Conservation (phyloP, 2,888 invertebrate species). For the Brassicogethes aeneus region DNA sequence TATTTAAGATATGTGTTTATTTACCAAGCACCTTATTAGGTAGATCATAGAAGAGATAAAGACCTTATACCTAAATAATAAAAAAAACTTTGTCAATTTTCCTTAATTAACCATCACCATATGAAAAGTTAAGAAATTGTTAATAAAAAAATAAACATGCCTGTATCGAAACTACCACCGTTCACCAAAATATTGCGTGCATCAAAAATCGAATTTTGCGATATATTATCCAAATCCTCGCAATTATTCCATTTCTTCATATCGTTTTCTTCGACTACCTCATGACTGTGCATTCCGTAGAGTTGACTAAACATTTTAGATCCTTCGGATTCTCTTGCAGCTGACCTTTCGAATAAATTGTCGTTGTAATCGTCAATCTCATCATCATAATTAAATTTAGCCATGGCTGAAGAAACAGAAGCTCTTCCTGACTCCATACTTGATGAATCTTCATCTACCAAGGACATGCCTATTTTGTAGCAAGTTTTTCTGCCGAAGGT, state of each 20-base stretch:
- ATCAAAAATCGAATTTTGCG: conserved; percentile 18
- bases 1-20: too few relatives aligned
- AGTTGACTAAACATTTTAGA: conserved; percentile 20
- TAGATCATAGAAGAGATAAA: too few relatives aligned
- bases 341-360: conserved; percentile 21
- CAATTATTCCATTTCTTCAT: conserved; percentile 36
- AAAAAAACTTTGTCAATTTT: too few relatives aligned
- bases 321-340: conserved; percentile 12
- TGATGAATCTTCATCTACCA: conserved; percentile 17
- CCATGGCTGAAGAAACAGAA: conserved; percentile 18
- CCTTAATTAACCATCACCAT: too few relatives aligned
- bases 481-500: conserved; percentile 25
- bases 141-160: conserved; percentile 34
- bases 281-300: conserved; percentile 27
- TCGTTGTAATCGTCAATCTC: conserved; percentile 25
- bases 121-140: too few relatives aligned
- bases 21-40: too few relatives aligned
- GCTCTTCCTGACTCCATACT: conserved; percentile 12
- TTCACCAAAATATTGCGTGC: not conserved
- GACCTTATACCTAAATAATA: too few relatives aligned
- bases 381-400: conserved; percentile 19
- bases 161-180: conserved; percentile 29
- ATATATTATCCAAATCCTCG: conserved; percentile 31
- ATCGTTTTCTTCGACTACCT: conserved; percentile 24
- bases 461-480: conserved; percentile 27